phyloP scores from a whole-genome alignment of 2,113 vertebrate genomes.

The Cettia cetti region DNA sequence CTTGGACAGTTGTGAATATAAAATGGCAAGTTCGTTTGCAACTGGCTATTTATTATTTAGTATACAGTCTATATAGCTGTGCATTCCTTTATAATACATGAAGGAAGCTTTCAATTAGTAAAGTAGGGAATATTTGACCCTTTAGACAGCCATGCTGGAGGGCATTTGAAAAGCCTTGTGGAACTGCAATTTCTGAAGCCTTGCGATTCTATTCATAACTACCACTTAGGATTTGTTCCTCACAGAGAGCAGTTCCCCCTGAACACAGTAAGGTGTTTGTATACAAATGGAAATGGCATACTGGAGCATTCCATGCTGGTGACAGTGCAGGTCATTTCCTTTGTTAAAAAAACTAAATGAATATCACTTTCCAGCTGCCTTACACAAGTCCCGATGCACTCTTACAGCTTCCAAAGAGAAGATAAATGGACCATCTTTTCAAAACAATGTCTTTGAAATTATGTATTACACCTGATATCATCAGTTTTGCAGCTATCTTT shows the following conservation, averaged over 20 bases:
- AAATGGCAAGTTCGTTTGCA: background rate
- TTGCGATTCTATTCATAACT: background rate
- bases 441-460: constrained; percentile 1
- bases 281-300: background rate
- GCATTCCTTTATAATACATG: constrained; percentile 36
- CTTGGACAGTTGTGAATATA: background rate
- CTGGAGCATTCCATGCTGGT: background rate
- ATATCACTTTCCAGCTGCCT: background rate
- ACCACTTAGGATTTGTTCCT: background rate
- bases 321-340: background rate
- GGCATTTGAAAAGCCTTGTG: background rate
- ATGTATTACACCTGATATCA: constrained; percentile 30
- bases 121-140: background rate
- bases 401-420: background rate
- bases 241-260: background rate
- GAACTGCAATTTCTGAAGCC: background rate
- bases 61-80: background rate
- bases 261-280: background rate
- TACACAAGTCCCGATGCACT: rapidly evolving
- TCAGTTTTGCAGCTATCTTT: constrained; percentile 38
- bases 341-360: background rate
- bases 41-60: constrained; percentile 52
- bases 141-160: background rate
- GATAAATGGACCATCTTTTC: background rate
- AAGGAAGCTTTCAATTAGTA: constrained; percentile 37